Evolutionary conservation across 2,888 invertebrate species (phyloP).

Genomic region (Desoria tigrina): DNA sequence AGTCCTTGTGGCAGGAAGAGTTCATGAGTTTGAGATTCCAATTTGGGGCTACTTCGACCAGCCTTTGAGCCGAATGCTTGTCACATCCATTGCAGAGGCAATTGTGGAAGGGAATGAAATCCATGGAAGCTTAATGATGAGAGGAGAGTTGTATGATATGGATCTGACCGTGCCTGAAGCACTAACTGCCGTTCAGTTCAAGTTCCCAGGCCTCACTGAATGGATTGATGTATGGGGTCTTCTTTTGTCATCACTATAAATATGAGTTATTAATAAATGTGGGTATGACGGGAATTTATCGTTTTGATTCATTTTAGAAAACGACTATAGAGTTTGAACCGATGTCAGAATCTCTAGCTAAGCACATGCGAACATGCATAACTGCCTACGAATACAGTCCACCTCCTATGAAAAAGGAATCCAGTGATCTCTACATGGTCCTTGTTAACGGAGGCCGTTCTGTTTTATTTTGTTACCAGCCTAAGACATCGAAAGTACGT

Average conservation of each 20-base stretch:
- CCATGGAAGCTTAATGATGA: slow-evolving; percentile 42
- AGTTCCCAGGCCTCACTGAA: slow-evolving; percentile 45
- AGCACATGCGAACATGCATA: slow-evolving; percentile 35
- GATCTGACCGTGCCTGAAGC: slow-evolving; percentile 52
- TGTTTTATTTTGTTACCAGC: slow-evolving; percentile 49
- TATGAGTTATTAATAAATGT: background rate
- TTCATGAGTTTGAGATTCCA: slow-evolving; percentile 46
- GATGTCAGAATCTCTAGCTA: slow-evolving; percentile 41
- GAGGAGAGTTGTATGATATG: slow-evolving; percentile 38
- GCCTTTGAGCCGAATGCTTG: slow-evolving; percentile 47
- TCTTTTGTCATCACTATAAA: too few species aligned
- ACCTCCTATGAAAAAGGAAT: slow-evolving; percentile 40
- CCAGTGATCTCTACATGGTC: slow-evolving; percentile 44
- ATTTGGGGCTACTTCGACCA: slow-evolving; percentile 49
- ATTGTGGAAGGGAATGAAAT: slow-evolving; percentile 53
- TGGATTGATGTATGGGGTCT: slow-evolving; percentile 42
- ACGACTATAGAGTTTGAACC: slow-evolving; percentile 35
- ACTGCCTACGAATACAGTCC: slow-evolving; percentile 44
- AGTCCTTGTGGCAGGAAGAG: slow-evolving; percentile 39
- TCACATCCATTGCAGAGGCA: slow-evolving; percentile 48
- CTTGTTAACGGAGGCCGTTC: slow-evolving; percentile 46
- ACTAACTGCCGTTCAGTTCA: slow-evolving; percentile 38
- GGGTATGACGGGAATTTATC: background rate
- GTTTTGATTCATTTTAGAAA: slow-evolving; percentile 31
- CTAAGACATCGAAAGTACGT: slow-evolving; percentile 40